phyloP scores from a whole-genome alignment of 2,797 vertebrate species.

The Eutrigla gurnardus region DNA sequence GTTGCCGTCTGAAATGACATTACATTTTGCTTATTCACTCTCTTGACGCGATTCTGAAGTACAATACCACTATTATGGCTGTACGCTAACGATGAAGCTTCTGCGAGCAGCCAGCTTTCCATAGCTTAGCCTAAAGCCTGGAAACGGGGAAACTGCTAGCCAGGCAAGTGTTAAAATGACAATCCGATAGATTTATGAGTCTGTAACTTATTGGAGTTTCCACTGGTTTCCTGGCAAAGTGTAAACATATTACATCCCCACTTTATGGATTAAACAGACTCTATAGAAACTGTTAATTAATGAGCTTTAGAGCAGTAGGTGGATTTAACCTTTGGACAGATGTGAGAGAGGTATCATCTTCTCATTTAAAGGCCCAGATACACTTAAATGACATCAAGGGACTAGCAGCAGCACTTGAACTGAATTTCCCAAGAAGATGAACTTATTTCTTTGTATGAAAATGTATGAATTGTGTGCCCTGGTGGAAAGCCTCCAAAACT shows the following conservation, averaged over 20 bases:
- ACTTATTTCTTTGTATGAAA: conserved; percentile 3
- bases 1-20: background rate
- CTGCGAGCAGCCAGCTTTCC: background rate
- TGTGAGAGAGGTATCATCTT: background rate
- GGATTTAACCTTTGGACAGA: background rate
- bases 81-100: background rate
- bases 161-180: background rate
- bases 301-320: background rate
- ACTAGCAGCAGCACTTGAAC: too few species aligned
- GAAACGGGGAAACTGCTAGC: background rate
- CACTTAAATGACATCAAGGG: background rate
- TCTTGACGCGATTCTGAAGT: background rate
- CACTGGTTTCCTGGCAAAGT: background rate
- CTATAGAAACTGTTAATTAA: background rate
- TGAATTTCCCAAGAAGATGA: conserved; percentile 7
- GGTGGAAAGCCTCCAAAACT: conserved; percentile 19
- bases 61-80: background rate
- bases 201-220: background rate
- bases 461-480: conserved; percentile 12
- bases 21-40: background rate
- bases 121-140: background rate
- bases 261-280: background rate
- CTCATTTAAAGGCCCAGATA: background rate
- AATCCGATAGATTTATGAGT: background rate
- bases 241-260: background rate